Percentiles rank a stretch among this genome's conserved stretches.
Conservation (phyloP, 2,113 vertebrate species). For the Tamias sibiricus region DNA sequence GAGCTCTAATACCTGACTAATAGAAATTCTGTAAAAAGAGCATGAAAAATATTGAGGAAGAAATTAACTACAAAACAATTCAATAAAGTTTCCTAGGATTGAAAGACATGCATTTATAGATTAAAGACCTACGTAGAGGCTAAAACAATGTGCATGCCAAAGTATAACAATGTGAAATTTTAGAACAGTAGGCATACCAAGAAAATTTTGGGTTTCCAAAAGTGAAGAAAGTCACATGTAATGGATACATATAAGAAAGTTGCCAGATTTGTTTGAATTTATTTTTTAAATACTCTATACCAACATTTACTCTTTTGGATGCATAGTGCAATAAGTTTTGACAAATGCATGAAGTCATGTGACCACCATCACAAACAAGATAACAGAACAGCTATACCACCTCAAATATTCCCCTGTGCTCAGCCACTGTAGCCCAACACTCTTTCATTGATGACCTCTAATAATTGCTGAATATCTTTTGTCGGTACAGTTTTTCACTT, state of each 20-base stretch:
- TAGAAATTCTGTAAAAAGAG: neutral
- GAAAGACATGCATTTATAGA: neutral
- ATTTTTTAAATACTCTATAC: neutral
- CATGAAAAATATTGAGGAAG: neutral
- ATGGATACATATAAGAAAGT: neutral
- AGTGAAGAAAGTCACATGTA: neutral
- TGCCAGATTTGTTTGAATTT: neutral
- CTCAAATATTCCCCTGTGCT: neutral
- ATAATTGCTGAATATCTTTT: neutral
- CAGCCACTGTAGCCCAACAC: neutral
- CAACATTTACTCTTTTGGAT: neutral
- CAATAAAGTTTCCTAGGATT: neutral
- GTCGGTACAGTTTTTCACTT: neutral
- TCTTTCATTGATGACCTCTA: neutral
- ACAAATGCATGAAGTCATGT: neutral
- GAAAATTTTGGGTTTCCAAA: neutral
- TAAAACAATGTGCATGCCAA: neutral
- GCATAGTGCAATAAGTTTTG: neutral
- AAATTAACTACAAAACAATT: neutral
- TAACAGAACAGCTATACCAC: neutral
- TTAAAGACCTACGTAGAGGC: neutral
- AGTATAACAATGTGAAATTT: neutral
- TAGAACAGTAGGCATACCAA: neutral
- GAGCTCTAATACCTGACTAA: neutral
- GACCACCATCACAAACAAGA: neutral